These are phyloP conservation scores for Buathra laborator DNA, from an alignment of 2,888 invertebrate species.

Conservation along the genomic window DNA sequence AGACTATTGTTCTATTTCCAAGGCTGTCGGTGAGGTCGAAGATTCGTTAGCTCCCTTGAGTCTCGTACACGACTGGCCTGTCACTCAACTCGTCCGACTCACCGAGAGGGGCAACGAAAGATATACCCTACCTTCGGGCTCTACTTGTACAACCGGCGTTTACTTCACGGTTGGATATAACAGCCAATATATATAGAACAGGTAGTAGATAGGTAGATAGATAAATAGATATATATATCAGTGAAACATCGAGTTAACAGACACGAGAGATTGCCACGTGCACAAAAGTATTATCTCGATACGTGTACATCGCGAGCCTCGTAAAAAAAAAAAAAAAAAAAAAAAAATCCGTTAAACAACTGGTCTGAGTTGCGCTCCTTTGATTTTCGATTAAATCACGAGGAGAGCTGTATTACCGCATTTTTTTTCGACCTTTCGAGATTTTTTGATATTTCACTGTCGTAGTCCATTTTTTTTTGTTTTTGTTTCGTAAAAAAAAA, in stretches of 20 bases:
- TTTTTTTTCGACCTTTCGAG: too few relatives aligned
- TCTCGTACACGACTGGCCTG: slow-evolving; percentile 62
- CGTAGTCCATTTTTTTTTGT: too few relatives aligned
- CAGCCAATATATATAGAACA: not conserved
- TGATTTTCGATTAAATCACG: too few relatives aligned
- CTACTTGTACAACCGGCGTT: slow-evolving; percentile 31
- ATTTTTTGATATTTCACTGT: too few relatives aligned
- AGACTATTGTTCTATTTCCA: slow-evolving; percentile 71
- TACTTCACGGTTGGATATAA: slow-evolving; percentile 14
- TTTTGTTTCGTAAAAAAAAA: too few relatives aligned
- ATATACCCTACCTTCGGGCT: slow-evolving; percentile 14
- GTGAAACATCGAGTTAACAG: not conserved
- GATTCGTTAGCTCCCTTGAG: slow-evolving; percentile 64
- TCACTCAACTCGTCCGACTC: slow-evolving; percentile 68
- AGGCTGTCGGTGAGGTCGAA: slow-evolving; percentile 70
- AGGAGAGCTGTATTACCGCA: too few relatives aligned
- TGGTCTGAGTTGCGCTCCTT: too few relatives aligned
- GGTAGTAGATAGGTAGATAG: not conserved
- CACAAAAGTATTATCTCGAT: slow-evolving; percentile 32
- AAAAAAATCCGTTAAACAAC: too few relatives aligned
- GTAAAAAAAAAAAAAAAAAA: too few relatives aligned
- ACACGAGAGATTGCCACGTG: slow-evolving; percentile 4
- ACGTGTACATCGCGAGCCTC: not conserved
- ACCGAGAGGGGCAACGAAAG: slow-evolving; percentile 29
- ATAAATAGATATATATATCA: not conserved